Base-by-base conservation (phyloP, 2,113 vertebrate species). In the Eupsittula cactorum region DNA sequence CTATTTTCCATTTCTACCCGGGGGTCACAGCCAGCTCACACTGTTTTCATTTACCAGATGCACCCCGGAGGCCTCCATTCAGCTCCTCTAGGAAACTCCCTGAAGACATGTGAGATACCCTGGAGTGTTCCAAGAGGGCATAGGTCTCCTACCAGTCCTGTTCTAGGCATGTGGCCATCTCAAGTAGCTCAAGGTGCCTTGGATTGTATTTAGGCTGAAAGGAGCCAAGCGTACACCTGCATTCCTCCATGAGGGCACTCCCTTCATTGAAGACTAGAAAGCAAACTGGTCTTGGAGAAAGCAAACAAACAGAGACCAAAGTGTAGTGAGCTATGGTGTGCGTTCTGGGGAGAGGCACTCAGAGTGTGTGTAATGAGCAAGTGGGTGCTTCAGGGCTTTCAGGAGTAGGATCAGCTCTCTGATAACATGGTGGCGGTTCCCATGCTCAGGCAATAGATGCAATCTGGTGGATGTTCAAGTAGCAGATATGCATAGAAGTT, bases 191-290 rank as follows among this genome's bases (percentile, higher is more conserved):
- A 63, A 23, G 41, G 49, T 71, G 46, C 13, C 82, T 73, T 10
- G 3, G n/a, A 62, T 27, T 53, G 16, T 46, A 27, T 80, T 81
- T 31, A 59, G 71, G 35, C 46, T 86, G 86, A 77, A 77, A 25
- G 57, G 28, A 92, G 82, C 64, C 62, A n/a, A 65, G 89, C 53
- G 24, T 27, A 41, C n/a, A 44, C 18, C 82, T 70, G 67, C 90
- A 95, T 97, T 96, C 92, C 73, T 95, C 60, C 88, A 53, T 33
- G 63, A 57, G 1, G 94, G 35, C 95, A 90, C 91, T 97, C 96
- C 92, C 94, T 90, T 57, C 80, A 63, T 24, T 97, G 91, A 73
- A 74, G 42, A n/a, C 59, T 92, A 82, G 88, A 94, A 88, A 94
- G 86, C 50, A 95, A 96, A 94, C 86, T 11, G 25, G 50, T 79